These are phyloP conservation scores for Cantharis rustica DNA, from an alignment of 2,888 invertebrate species.

Conservation along the genomic window DNA sequence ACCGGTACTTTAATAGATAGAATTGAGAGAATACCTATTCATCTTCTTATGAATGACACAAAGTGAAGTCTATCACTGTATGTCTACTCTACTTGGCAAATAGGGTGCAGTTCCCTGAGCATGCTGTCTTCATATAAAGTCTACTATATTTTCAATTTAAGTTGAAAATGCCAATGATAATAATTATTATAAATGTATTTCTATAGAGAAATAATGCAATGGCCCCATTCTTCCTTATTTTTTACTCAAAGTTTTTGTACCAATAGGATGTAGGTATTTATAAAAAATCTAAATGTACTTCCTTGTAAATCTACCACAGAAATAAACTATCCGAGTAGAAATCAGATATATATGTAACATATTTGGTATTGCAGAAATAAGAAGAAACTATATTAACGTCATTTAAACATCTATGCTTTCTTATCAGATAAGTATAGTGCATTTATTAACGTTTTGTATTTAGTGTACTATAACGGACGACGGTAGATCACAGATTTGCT, in stretches of 20 bases:
- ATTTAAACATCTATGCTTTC: conserved; percentile 13
- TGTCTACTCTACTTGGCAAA: neutral
- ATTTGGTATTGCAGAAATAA: conserved; percentile 19
- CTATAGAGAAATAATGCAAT: neutral
- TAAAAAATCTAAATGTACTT: neutral
- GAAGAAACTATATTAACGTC: conserved; percentile 22
- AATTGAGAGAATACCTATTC: neutral
- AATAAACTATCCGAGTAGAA: neutral
- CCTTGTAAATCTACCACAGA: neutral
- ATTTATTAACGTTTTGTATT: neutral
- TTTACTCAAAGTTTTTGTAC: neutral
- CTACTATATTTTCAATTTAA: neutral
- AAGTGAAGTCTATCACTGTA: neutral
- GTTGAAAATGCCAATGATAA: neutral
- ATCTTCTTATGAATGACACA: neutral
- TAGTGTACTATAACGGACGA: neutral
- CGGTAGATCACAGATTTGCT: neutral
- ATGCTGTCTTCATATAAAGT: neutral
- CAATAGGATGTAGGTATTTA: neutral
- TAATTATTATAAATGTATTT: neutral
- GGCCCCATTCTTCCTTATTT: neutral
- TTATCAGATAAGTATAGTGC: conserved; percentile 15
- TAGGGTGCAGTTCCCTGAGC: neutral
- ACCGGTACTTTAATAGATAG: neutral
- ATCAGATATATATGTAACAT: conserved; percentile 13